Percentiles rank a stretch among this genome's conserved stretches.
These are phyloP conservation scores for Gastrophysa polygoni DNA, from an alignment of 2,888 invertebrate genomes.

Conservation along the genomic window DNA sequence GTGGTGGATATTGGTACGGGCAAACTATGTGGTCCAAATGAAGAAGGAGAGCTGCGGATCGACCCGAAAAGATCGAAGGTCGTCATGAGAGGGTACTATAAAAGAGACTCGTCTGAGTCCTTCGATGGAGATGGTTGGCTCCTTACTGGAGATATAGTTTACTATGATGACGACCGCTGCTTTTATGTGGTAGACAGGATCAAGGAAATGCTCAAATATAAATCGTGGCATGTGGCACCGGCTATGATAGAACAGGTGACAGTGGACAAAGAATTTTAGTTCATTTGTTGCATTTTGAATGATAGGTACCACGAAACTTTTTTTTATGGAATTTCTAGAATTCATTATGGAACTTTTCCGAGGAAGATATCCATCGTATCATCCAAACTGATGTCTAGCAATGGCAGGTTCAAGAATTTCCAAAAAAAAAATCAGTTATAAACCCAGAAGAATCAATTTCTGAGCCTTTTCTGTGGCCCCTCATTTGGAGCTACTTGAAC, in stretches of 20 bases:
- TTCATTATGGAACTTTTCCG: too few relatives aligned
- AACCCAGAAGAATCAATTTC: too few relatives aligned
- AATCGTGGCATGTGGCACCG: constrained; percentile 59
- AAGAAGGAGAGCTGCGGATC: constrained; percentile 62
- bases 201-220: constrained; percentile 62
- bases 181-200: constrained; percentile 61
- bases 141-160: constrained; percentile 62
- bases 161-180: constrained; percentile 60
- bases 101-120: constrained; percentile 57
- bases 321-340: too few relatives aligned
- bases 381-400: too few relatives aligned
- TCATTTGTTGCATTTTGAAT: too few relatives aligned
- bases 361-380: too few relatives aligned
- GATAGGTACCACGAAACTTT: too few relatives aligned
- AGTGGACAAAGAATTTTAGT: too few relatives aligned
- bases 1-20: constrained; percentile 49
- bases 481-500: too few relatives aligned
- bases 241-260: constrained; percentile 46
- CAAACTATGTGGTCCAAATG: constrained; percentile 52
- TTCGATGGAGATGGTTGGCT: constrained; percentile 60
- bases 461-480: too few relatives aligned
- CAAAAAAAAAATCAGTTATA: too few relatives aligned
- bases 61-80: constrained; percentile 55
- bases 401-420: too few relatives aligned
- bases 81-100: constrained; percentile 59